Conservation (phyloP, 2,888 invertebrate genomes). For the Synergus laeviventris region DNA sequence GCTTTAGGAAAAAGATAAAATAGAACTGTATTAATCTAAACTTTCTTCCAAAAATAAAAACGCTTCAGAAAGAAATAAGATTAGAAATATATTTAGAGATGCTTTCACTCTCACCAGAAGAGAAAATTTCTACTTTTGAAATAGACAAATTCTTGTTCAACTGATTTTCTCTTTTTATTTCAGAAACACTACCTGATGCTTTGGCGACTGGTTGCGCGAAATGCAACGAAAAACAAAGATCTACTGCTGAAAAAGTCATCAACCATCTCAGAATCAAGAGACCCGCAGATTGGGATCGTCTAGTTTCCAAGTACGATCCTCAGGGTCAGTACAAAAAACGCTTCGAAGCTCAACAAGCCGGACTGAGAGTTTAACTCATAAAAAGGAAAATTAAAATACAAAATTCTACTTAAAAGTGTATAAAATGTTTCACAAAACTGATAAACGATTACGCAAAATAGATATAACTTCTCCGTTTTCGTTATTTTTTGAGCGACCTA, state of each 20-base stretch:
- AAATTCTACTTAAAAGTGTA: not conserved
- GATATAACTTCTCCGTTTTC: not conserved
- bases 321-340: slow-evolving; percentile 81
- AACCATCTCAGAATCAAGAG: slow-evolving; percentile 81
- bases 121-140: not conserved
- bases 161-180: slow-evolving; percentile 45
- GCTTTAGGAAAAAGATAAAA: not conserved
- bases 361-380: not conserved
- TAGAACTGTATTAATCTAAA: not conserved
- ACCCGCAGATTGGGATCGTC: slow-evolving; percentile 82
- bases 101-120: too few species aligned
- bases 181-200: slow-evolving; percentile 85
- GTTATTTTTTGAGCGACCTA: not conserved
- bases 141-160: not conserved
- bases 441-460: not conserved
- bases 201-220: slow-evolving; percentile 81
- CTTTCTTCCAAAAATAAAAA: not conserved
- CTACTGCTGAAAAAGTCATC: slow-evolving; percentile 83
- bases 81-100: not conserved
- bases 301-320: slow-evolving; percentile 84
- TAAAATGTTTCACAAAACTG: not conserved
- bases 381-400: not conserved
- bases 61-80: not conserved
- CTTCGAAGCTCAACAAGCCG: slow-evolving; percentile 69
- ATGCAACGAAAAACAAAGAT: slow-evolving; percentile 83